These are phyloP conservation scores for Eospalax fontanierii DNA, from an alignment of 2,797 vertebrate genomes.

Conservation along the genomic window DNA sequence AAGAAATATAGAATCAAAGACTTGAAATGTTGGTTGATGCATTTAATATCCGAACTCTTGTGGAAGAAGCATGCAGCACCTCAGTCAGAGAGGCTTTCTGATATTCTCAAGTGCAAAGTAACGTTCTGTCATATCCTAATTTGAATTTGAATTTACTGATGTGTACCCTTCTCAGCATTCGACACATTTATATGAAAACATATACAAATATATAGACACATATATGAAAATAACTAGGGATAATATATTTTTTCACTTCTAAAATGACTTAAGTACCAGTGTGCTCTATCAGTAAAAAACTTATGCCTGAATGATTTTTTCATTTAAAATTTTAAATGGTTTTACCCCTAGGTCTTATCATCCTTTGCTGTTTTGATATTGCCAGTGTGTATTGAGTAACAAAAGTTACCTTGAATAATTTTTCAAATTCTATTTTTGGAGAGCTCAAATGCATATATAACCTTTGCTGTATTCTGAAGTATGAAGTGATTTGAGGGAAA, in stretches of 20 bases:
- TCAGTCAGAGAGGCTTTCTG: not conserved
- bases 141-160: not conserved
- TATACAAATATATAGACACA: rapidly evolving
- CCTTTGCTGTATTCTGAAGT: not conserved
- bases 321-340: constrained; percentile 48
- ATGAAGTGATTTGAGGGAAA: not conserved
- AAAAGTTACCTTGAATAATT: constrained; percentile 40
- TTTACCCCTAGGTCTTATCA: not conserved
- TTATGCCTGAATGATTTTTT: constrained; percentile 31
- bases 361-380: constrained; percentile 6
- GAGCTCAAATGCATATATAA: not conserved
- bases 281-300: not conserved
- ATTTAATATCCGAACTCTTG: not conserved
- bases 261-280: not conserved
- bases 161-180: not conserved
- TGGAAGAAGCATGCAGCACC: not conserved
- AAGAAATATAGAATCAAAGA: not conserved
- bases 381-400: not conserved
- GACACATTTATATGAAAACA: not conserved
- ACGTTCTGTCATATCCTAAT: not conserved
- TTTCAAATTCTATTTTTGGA: constrained; percentile 44
- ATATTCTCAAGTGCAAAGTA: not conserved
- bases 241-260: not conserved
- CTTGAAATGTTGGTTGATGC: not conserved
- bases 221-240: not conserved